These are phyloP conservation scores for Eupithecia insigniata DNA, from an alignment of 2,888 invertebrate genomes.

Conservation along the genomic window DNA sequence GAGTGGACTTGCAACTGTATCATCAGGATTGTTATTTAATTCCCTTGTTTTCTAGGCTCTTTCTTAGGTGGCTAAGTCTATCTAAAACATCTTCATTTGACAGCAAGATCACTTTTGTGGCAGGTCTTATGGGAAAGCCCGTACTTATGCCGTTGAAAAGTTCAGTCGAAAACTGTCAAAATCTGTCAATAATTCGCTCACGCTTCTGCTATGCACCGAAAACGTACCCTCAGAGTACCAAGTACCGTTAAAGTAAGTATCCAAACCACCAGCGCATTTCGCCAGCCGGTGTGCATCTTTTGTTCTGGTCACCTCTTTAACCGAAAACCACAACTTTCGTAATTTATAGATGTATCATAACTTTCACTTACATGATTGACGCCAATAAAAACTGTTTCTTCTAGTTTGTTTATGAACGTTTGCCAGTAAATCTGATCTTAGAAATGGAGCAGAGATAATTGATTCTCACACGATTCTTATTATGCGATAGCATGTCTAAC, in stretches of 20 bases:
- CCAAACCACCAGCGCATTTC: not conserved
- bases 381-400: slow-evolving; percentile 56
- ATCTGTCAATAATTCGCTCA: not conserved
- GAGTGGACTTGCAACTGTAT: not conserved
- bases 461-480: slow-evolving; percentile 35
- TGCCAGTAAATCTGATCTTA: slow-evolving; percentile 54
- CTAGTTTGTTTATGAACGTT: slow-evolving; percentile 48
- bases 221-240: not conserved
- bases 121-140: not conserved
- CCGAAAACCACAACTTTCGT: slow-evolving; percentile 40
- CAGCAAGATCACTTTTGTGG: not conserved
- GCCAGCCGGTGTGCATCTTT: not conserved
- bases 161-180: not conserved
- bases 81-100: not conserved
- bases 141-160: not conserved
- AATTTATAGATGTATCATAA: slow-evolving; percentile 38
- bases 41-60: not conserved
- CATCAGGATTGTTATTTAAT: not conserved
- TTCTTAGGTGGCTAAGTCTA: not conserved
- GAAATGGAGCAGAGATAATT: slow-evolving; percentile 59
- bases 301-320: slow-evolving; percentile 29
- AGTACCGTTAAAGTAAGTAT: not conserved
- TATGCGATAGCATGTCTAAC: slow-evolving; percentile 26
- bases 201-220: not conserved
- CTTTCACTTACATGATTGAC: slow-evolving; percentile 60